These are phyloP conservation scores for Acrobasis consociella DNA, from an alignment of 2,888 invertebrate species.

Conservation along the genomic window DNA sequence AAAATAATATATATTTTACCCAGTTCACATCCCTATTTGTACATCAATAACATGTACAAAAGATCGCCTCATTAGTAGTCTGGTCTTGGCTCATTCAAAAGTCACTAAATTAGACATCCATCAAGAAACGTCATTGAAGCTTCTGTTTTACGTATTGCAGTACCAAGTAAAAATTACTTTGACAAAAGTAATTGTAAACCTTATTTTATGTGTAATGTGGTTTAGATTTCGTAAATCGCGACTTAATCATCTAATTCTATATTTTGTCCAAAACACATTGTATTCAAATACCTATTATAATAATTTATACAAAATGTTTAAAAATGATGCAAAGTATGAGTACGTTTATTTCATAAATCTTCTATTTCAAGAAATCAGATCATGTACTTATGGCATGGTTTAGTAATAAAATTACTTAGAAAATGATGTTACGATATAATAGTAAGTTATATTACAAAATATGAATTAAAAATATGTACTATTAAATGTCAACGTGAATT, in stretches of 20 bases:
- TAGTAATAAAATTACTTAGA: too few relatives aligned
- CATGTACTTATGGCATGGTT: too few relatives aligned
- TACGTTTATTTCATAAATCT: not conserved
- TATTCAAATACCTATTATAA: not conserved
- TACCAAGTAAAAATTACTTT: slow-evolving; percentile 5
- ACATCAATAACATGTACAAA: slow-evolving; percentile 5
- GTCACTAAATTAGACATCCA: slow-evolving; percentile 30
- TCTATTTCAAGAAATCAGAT: too few relatives aligned
- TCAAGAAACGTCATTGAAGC: slow-evolving; percentile 26
- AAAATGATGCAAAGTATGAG: not conserved
- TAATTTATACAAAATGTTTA: not conserved
- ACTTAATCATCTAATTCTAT: not conserved
- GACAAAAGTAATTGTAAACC: not conserved
- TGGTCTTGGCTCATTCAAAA: slow-evolving; percentile 23
- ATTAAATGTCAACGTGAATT: too few relatives aligned
- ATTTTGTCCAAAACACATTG: not conserved
- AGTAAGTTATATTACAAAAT: too few relatives aligned
- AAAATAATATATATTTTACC: too few relatives aligned
- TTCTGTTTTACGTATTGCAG: slow-evolving; percentile 19
- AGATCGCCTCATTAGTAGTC: slow-evolving; percentile 27
- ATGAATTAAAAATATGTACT: too few relatives aligned
- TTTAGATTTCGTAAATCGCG: not conserved
- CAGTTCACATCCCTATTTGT: slow-evolving; percentile 1
- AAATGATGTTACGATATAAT: too few relatives aligned
- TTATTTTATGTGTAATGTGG: not conserved